Evolutionary conservation across 2,113 vertebrate species (phyloP), one percentile per base, ranked within the genome.

Genomic region (Andinoacara biseriatus): DNA sequence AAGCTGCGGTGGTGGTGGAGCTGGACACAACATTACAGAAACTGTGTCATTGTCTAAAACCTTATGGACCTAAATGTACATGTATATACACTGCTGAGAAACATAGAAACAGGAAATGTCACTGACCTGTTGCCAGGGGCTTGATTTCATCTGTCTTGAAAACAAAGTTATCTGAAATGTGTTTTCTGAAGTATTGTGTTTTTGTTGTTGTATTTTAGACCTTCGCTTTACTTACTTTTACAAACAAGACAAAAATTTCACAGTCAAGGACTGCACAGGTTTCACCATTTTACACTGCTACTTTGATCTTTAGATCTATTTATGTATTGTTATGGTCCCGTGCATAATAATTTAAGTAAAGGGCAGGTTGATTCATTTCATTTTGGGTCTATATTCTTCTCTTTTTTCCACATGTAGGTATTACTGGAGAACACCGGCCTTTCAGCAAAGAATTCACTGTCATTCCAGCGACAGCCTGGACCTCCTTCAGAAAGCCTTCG

Each of bases 371-470:
- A 80, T 74, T 78, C 0, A 61, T 33, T 5, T 74, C 4, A 15
- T 33, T 67, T 20, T 59, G 17, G 20, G 6, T 35, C 54, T 60
- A 7, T 35, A 22, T 40, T 54, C 3, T 58, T 13, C 6, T 58
- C 2, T 26, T 49, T 10, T 17, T 1, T 33, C 33, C 5, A 56
- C 14, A 31, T 78, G 7, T 20, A 98, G 97, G 96, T 97, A 61
- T 87, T 96, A 65, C 80, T 97, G 83, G 96, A 97, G 78, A 95
- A 98, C 92, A 97, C 95, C 0, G 94, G 95, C 7, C 93, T 98
- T 38, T 97, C 97, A 0, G 94, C 96, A 6, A 97, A 97, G 62
- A 98, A 97, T 82, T 98, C 97, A 0, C 95, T 98, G 24, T 98
- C 97, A 24, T 94, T 98, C 38, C 96, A 93, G 58, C 96, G 97